Evolutionary conservation across 2,797 vertebrate species (phyloP).

Genomic region (Xenentodon cancila): DNA sequence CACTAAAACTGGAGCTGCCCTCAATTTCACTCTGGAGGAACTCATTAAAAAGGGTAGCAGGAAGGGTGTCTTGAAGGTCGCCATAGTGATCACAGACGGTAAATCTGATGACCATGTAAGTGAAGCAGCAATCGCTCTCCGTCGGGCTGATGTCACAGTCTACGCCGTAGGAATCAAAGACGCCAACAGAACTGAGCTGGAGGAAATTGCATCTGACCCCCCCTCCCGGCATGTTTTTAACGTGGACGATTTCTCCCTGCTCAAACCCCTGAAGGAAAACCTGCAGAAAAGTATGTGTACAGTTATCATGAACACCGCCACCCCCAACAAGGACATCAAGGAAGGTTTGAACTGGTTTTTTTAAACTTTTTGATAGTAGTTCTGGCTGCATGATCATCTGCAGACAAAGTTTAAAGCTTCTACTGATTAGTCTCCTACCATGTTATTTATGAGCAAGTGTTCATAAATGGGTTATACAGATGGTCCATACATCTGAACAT

Average conservation of each 20-base stretch:
- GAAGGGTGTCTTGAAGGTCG: constrained; percentile 74
- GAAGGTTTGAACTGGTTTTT: constrained; percentile 59
- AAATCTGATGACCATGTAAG: constrained; percentile 72
- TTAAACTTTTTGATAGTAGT: not conserved
- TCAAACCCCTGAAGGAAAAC: constrained; percentile 54
- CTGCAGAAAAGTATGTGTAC: constrained; percentile 78
- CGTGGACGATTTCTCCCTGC: constrained; percentile 70
- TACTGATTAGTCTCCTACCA: no score
- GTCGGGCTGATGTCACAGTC: constrained; percentile 67
- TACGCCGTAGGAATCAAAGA: constrained; percentile 78
- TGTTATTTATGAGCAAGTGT: no score
- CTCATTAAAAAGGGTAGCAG: constrained; percentile 68
- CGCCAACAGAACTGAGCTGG: constrained; percentile 52
- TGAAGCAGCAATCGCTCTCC: constrained; percentile 63
- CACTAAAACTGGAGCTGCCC: constrained; percentile 72
- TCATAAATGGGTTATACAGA: no score
- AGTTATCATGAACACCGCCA: constrained; percentile 25
- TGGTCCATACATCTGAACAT: no score
- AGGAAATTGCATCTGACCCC: constrained; percentile 79
- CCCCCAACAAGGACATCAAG: constrained; percentile 32
- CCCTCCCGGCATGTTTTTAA: constrained; percentile 61
- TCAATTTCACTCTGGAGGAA: constrained; percentile 70
- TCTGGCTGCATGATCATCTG: not conserved
- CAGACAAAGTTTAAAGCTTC: no score
- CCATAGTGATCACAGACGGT: constrained; percentile 80